These are phyloP conservation scores for Aproaerema taeniolella DNA, from an alignment of 2,888 invertebrate genomes.

Conservation along the genomic window DNA sequence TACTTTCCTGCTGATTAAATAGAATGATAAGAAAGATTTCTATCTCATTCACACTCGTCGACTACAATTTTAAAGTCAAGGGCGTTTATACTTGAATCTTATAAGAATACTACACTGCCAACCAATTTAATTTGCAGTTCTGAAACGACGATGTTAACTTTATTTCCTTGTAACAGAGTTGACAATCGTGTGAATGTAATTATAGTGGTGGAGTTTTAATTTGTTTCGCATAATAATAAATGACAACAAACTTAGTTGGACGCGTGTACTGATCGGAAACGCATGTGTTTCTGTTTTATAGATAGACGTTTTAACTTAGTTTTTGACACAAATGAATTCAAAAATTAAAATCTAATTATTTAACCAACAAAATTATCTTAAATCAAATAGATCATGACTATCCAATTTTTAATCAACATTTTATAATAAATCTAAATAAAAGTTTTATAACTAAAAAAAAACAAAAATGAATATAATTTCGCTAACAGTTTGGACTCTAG, in stretches of 20 bases:
- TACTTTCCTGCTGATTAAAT: too few species aligned
- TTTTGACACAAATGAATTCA: too few species aligned
- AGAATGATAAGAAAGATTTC: too few species aligned
- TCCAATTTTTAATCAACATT: too few species aligned
- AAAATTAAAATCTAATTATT: too few species aligned
- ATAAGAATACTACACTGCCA: neutral
- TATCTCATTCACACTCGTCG: too few species aligned
- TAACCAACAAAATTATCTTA: too few species aligned
- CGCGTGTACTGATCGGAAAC: neutral
- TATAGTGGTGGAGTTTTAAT: neutral
- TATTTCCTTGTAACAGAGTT: neutral
- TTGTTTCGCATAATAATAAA: slow-evolving; percentile 4
- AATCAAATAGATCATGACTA: too few species aligned
- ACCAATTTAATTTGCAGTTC: neutral
- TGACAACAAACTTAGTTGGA: slow-evolving; percentile 13
- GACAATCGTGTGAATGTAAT: neutral
- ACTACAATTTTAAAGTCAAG: neutral
- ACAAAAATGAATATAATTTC: slow-evolving; percentile 55
- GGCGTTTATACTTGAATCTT: neutral
- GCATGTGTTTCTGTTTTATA: slow-evolving; percentile 5
- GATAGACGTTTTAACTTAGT: too few species aligned
- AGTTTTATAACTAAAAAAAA: neutral
- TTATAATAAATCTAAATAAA: neutral
- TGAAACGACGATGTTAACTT: too few species aligned
- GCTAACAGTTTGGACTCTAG: slow-evolving; percentile 55